These are phyloP conservation scores for Trachelus stipa DNA, from an alignment of 2,888 invertebrate genomes.

Conservation along the genomic window DNA sequence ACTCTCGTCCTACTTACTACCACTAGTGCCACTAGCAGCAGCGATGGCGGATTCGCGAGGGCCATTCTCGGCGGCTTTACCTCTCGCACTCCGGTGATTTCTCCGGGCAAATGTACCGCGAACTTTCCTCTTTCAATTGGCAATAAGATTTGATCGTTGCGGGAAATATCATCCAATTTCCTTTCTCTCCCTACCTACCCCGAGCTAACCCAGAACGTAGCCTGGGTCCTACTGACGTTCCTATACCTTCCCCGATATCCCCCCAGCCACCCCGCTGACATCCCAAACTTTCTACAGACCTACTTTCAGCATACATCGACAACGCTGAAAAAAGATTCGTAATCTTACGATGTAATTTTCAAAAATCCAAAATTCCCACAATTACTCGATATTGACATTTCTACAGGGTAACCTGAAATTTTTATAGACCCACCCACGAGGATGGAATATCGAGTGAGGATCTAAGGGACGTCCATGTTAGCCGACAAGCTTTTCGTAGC, in stretches of 20 bases:
- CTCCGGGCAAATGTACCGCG: constrained; percentile 59
- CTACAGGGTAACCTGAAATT: neutral
- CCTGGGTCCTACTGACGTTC: constrained; percentile 9
- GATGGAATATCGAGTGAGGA: constrained; percentile 21
- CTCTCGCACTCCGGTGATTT: constrained; percentile 49
- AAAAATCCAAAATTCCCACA: neutral
- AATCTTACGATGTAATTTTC: neutral
- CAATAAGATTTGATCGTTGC: constrained; percentile 64
- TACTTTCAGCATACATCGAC: neutral
- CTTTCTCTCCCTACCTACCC: constrained; percentile 51
- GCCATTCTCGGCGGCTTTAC: constrained; percentile 47
- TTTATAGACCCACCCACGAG: no score
- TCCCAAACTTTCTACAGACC: neutral
- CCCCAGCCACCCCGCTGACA: no score
- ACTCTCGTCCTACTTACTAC: neutral
- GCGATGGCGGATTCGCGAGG: constrained; percentile 38
- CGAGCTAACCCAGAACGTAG: constrained; percentile 31
- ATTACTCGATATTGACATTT: neutral
- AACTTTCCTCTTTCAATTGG: constrained; percentile 64
- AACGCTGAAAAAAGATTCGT: neutral
- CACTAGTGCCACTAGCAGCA: constrained; percentile 13
- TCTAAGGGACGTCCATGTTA: constrained; percentile 12
- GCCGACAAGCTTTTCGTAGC: neutral
- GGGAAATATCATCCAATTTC: constrained; percentile 65
- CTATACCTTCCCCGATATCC: constrained; percentile 14